These are phyloP conservation scores for Agrilus cyanescens DNA, from an alignment of 2,888 invertebrate species.

Conservation along the genomic window DNA sequence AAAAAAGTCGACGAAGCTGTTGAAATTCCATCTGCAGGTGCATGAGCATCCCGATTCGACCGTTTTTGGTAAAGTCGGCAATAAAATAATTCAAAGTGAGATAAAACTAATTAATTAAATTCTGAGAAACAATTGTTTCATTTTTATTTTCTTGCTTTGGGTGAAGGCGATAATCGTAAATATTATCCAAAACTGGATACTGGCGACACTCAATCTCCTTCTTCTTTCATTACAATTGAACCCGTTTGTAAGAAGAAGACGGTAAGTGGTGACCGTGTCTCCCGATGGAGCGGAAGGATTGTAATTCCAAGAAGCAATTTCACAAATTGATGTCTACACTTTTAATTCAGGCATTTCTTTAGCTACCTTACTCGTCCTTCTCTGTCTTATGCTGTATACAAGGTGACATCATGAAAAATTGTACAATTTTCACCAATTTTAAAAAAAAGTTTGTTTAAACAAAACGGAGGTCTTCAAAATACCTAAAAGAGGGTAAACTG, in stretches of 20 bases:
- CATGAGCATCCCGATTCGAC: too few relatives aligned
- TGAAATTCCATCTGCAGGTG: too few relatives aligned
- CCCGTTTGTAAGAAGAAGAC: too few relatives aligned
- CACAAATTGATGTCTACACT: constrained; percentile 36
- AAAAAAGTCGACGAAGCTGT: too few relatives aligned
- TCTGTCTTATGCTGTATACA: too few relatives aligned
- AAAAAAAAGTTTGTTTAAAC: too few relatives aligned
- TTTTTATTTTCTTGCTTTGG: constrained; percentile 11
- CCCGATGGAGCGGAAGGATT: constrained; percentile 12
- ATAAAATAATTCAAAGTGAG: constrained; percentile 20
- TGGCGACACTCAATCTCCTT: neutral
- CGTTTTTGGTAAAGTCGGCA: too few relatives aligned
- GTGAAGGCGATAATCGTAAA: constrained; percentile 8
- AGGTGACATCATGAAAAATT: too few relatives aligned
- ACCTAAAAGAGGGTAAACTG: too few relatives aligned
- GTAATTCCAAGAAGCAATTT: constrained; percentile 36
- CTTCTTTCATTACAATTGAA: neutral
- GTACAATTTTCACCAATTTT: too few relatives aligned
- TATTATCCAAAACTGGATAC: neutral
- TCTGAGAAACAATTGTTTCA: constrained; percentile 23
- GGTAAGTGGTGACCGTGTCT: constrained; percentile 3
- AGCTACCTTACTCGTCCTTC: too few relatives aligned
- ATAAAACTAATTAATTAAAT: constrained; percentile 31
- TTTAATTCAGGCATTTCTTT: constrained; percentile 25
- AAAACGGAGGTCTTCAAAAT: too few relatives aligned